phyloP scores from a whole-genome alignment of 2,888 invertebrate genomes.

The Drosophila nigricruria region DNA sequence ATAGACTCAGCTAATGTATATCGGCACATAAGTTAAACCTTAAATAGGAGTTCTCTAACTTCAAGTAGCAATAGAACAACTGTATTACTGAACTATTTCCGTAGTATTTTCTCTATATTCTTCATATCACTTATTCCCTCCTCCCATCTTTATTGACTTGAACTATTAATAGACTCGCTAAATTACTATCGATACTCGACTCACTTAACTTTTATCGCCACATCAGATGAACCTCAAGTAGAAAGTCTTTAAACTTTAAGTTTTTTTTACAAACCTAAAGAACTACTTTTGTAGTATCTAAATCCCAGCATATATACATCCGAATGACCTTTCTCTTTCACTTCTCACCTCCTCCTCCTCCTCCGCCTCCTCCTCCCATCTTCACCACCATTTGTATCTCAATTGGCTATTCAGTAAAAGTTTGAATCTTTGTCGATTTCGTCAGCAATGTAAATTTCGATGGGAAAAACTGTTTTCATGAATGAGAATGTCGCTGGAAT shows the following conservation, averaged over 20 bases:
- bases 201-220: background rate
- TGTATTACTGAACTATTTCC: too few species aligned
- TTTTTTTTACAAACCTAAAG: too few species aligned
- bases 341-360: background rate
- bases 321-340: constrained; percentile 1
- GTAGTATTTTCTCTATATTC: too few species aligned
- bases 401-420: constrained; percentile 9
- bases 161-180: too few species aligned
- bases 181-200: background rate
- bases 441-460: constrained; percentile 1
- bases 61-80: too few species aligned
- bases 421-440: constrained; percentile 6
- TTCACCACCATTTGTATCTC: background rate
- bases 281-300: background rate
- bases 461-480: constrained; percentile 2
- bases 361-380: background rate
- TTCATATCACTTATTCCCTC: too few species aligned
- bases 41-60: background rate
- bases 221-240: background rate
- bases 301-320: background rate
- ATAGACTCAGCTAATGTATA: background rate
- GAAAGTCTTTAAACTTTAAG: background rate
- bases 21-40: background rate
- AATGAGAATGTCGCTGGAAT: constrained; percentile 7
- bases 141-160: too few species aligned